These are phyloP conservation scores for Acrobasis suavella DNA, from an alignment of 2,888 invertebrate genomes.

Conservation along the genomic window DNA sequence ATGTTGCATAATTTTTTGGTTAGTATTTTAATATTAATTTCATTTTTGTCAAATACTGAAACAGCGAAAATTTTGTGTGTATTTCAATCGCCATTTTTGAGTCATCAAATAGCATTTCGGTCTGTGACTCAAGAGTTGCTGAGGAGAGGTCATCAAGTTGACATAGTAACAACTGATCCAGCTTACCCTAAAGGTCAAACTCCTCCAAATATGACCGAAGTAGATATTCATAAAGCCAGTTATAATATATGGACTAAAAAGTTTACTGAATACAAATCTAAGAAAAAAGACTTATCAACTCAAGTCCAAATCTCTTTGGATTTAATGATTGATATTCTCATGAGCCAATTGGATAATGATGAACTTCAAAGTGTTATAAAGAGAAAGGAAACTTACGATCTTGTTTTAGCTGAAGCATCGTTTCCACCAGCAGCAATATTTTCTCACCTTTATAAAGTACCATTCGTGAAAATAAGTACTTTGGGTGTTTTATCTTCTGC, in stretches of 20 bases:
- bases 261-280: neutral
- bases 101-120: conserved; percentile 47
- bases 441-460: neutral
- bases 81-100: conserved; percentile 45
- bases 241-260: conserved; percentile 34
- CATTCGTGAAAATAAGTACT: neutral
- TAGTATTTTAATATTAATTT: neutral
- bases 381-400: neutral
- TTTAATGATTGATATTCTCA: neutral
- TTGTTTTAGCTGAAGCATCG: neutral
- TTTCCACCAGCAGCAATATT: neutral
- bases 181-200: conserved; percentile 36
- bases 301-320: neutral
- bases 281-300: neutral
- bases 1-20: no score
- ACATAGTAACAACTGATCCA: conserved; percentile 45
- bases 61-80: conserved; percentile 33
- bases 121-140: conserved; percentile 43
- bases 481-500: neutral
- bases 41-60: neutral
- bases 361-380: neutral
- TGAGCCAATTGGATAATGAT: neutral
- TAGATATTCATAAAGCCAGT: conserved; percentile 47
- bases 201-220: conserved; percentile 46
- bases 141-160: conserved; percentile 45